Percentiles rank a stretch among this genome's conserved stretches.
phyloP scores from a whole-genome alignment of 1,140 invertebrate species.

The Adelges cooleyi region DNA sequence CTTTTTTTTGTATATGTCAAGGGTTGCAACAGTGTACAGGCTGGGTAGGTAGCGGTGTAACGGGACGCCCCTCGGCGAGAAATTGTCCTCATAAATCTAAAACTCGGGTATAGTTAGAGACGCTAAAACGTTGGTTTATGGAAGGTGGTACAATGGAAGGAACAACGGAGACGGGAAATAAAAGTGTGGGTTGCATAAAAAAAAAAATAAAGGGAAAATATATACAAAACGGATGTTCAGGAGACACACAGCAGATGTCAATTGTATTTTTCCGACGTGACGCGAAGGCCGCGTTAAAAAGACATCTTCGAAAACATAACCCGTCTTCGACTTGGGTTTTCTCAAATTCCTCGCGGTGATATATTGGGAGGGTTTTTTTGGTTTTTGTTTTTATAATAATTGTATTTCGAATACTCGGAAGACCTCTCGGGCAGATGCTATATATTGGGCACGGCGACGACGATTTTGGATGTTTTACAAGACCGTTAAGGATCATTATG shows the following conservation, averaged over 20 bases:
- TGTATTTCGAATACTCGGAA: too few relatives aligned
- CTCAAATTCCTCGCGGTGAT: not conserved
- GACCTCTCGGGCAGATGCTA: not conserved
- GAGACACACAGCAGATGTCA: slow-evolving; percentile 26
- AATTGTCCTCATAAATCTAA: slow-evolving; percentile 24
- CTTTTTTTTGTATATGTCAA: not conserved
- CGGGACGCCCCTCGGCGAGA: slow-evolving; percentile 21
- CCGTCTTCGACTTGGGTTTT: not conserved
- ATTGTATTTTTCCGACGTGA: slow-evolving; percentile 8
- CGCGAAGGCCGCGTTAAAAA: not conserved
- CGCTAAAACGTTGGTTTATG: not conserved
- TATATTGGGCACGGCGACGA: not conserved
- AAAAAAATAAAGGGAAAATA: too few relatives aligned
- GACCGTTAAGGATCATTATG: slow-evolving; percentile 13
- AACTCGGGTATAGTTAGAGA: not conserved
- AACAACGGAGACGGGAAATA: not conserved
- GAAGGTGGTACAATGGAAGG: not conserved
- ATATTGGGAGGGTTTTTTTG: not conserved
- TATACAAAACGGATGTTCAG: slow-evolving; percentile 4
- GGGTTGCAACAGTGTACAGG: too few relatives aligned
- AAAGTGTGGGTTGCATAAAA: slow-evolving; percentile 15
- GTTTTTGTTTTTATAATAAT: not conserved
- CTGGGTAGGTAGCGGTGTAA: too few relatives aligned
- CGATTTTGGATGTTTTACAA: slow-evolving; percentile 13
- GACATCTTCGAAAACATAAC: not conserved